Conservation (phyloP, 1,140 invertebrate species). For the Aphis craccivora region DNA sequence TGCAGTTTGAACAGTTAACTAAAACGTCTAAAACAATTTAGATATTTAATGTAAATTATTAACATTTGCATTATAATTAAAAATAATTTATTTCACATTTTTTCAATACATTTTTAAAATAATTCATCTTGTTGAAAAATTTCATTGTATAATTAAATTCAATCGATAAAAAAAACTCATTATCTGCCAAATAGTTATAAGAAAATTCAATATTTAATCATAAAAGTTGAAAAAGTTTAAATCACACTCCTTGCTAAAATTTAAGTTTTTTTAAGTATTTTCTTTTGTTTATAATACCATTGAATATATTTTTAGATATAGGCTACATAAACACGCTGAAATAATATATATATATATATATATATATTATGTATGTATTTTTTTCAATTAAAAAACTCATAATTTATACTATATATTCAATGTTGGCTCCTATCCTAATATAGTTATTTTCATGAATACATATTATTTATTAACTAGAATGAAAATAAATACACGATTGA, state of each 20-base stretch:
- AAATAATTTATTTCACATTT: neutral
- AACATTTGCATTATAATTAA: neutral
- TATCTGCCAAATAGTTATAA: neutral
- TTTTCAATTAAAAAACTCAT: neutral
- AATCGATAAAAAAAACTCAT: neutral
- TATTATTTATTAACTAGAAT: neutral
- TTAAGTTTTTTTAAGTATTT: neutral
- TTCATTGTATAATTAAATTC: too few relatives aligned
- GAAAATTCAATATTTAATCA: neutral
- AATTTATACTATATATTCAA: neutral
- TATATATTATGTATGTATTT: neutral
- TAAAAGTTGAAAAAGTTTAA: neutral
- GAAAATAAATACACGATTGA: neutral
- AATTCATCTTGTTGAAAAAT: neutral
- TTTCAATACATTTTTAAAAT: neutral
- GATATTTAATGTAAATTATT: neutral
- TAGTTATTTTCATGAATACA: neutral
- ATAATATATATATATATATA: neutral
- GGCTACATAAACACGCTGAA: neutral
- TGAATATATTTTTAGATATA: neutral
- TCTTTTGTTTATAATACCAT: neutral
- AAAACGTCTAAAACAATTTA: neutral
- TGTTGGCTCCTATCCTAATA: neutral
- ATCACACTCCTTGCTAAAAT: neutral
- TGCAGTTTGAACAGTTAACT: neutral